These are phyloP conservation scores for Glaucidium brasilianum DNA, from an alignment of 2,113 vertebrate genomes.

Conservation along the genomic window DNA sequence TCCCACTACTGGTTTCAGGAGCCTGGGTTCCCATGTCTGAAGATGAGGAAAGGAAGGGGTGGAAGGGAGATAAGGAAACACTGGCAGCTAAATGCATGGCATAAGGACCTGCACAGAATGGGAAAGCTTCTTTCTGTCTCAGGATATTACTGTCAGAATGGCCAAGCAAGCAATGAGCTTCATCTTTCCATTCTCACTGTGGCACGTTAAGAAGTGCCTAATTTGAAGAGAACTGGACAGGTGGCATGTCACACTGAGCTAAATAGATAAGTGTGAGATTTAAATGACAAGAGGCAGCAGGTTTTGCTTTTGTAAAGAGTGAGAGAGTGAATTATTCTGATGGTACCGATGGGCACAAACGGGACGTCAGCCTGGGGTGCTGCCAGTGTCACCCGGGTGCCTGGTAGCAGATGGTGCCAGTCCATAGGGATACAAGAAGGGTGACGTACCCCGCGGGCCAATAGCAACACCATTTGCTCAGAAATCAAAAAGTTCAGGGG, in stretches of 20 bases:
- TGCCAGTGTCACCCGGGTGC: neutral
- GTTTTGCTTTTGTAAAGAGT: neutral
- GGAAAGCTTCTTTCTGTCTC: constrained; percentile 15
- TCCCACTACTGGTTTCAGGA: neutral
- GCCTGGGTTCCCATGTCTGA: neutral
- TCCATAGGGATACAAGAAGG: neutral
- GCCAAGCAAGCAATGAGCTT: neutral
- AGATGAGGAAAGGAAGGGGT: neutral
- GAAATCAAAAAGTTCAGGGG: neutral
- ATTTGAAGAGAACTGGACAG: constrained; percentile 14
- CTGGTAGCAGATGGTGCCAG: neutral
- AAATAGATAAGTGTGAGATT: constrained; percentile 28
- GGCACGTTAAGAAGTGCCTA: neutral
- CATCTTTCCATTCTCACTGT: neutral
- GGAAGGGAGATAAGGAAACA: neutral
- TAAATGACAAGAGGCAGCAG: constrained; percentile 13
- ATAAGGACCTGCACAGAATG: neutral
- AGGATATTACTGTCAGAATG: neutral
- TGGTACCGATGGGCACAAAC: neutral
- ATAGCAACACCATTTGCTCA: neutral
- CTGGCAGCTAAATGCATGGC: neutral
- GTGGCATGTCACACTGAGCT: neutral
- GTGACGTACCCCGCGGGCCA: rapidly evolving
- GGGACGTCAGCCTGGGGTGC: constrained; percentile 3
- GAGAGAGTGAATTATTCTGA: neutral